A percentile compares a stretch with the other conserved stretches of the same genome.
Evolutionary conservation across 1,140 invertebrate species (phyloP).

Genomic region (Brachionus rotundiformis): DNA sequence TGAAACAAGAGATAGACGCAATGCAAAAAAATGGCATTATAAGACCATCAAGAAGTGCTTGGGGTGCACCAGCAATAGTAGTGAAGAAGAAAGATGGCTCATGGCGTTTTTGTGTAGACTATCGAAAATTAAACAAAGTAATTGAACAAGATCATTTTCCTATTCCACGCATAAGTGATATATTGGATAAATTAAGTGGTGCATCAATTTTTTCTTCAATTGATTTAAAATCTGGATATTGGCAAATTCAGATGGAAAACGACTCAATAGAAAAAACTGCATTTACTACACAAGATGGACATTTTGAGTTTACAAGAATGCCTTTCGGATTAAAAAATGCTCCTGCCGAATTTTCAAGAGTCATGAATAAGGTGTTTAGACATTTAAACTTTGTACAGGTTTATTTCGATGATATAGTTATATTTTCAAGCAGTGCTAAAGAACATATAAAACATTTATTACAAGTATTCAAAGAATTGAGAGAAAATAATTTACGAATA

Average conservation of each 20-base stretch:
- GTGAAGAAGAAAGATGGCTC: slow-evolving; percentile 5
- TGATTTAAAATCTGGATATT: slow-evolving; percentile 37
- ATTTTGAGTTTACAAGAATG: background rate
- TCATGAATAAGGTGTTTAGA: background rate
- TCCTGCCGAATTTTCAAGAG: background rate
- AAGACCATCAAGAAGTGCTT: slow-evolving; percentile 25
- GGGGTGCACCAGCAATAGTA: background rate
- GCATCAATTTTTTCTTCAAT: background rate
- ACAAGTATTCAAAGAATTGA: background rate
- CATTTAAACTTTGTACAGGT: background rate
- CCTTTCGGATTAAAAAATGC: slow-evolving; percentile 25
- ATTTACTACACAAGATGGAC: slow-evolving; percentile 10
- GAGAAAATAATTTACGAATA: background rate
- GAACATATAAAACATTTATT: background rate
- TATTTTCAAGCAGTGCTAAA: background rate
- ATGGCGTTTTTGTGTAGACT: slow-evolving; percentile 1
- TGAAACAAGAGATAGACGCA: background rate
- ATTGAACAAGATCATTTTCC: background rate
- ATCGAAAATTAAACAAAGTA: slow-evolving; percentile 1
- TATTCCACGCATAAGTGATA: background rate
- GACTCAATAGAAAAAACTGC: slow-evolving; percentile 35
- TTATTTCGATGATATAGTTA: slow-evolving; percentile 37
- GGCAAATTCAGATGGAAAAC: background rate
- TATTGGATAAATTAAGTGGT: background rate
- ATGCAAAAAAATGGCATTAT: slow-evolving; percentile 3